These are phyloP conservation scores for Aphelenchoides fujianensis DNA, from an alignment of 1,140 invertebrate genomes.

Conservation along the genomic window DNA sequence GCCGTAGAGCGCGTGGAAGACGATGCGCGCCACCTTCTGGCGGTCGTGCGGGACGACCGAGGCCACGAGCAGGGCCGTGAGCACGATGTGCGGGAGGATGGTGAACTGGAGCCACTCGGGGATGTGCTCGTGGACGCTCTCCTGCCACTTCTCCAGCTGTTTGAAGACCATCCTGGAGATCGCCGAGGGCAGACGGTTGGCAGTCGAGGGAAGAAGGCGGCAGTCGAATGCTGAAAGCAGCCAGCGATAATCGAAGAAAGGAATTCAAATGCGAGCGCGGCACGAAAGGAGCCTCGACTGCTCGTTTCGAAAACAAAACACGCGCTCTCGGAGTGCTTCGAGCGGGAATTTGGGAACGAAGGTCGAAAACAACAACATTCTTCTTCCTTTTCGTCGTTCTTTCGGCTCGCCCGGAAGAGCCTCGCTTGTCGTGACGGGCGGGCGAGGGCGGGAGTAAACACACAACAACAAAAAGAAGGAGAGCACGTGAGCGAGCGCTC, in stretches of 20 bases:
- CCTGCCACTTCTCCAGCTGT: too few relatives aligned
- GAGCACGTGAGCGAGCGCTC: too few relatives aligned
- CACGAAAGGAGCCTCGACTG: neutral
- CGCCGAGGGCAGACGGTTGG: too few relatives aligned
- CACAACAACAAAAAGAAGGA: too few relatives aligned
- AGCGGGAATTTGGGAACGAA: too few relatives aligned
- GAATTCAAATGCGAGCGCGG: neutral
- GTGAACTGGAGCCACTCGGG: neutral
- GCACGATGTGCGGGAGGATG: constrained; percentile 1
- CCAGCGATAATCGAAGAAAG: neutral
- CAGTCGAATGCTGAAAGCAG: neutral
- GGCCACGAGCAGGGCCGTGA: neutral
- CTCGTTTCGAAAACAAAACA: neutral
- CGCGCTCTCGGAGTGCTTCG: too few relatives aligned
- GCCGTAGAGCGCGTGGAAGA: constrained; percentile 4
- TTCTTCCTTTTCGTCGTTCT: too few relatives aligned
- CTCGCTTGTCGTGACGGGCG: too few relatives aligned
- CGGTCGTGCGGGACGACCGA: neutral
- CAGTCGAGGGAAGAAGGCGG: neutral
- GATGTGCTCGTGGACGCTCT: neutral
- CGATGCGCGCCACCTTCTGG: neutral
- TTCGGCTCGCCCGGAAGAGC: too few relatives aligned
- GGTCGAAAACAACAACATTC: too few relatives aligned
- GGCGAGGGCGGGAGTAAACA: too few relatives aligned
- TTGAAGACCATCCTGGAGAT: too few relatives aligned